Evolutionary conservation across 1,140 invertebrate species (phyloP), one percentile per base, ranked within the genome.

Genomic region (Coenobita brevimanus): DNA sequence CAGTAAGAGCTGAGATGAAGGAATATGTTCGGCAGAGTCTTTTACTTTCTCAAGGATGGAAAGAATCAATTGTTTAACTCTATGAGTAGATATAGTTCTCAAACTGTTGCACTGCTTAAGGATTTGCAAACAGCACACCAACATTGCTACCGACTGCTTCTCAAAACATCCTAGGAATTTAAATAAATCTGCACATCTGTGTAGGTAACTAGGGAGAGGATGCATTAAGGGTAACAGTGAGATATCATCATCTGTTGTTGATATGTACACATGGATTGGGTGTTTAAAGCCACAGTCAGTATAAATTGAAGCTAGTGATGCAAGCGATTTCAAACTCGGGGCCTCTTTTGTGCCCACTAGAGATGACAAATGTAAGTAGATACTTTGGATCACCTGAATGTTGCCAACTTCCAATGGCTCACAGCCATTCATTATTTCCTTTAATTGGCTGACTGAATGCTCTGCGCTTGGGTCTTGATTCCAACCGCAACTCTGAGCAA

Each of bases 201-300:
- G 82, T 50, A 84, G 41, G 17, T 75, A 50, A 21, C 60, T 38
- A 27, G 54, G 82, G 33, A 84, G 50, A n/a, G 36, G 33, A 57
- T 84, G 57, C 41, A 75, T 50, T 67, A 75, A 75, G 15, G 82
- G 82, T 41, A 33, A 41, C 30, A 84, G 57, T 38, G 36, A 6
- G 33, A 84, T 38, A 38, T 75, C 82, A 21, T 27, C 69, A 17
- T 50, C 46, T 50, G 6, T 50, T 50, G 46, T 8, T 17, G 46
- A 50, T 8, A 50, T 50, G 46, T 50, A 50, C 6, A 50, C 46
- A 6, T 50, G 46, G 6, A 43, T 38, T 27, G 82, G 71, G 30
- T 17, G 17, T 17, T 13, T 84, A 69, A 84, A 84, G 21, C 82
- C 82, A 27, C 38, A 13, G 30, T 82, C 79, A n/a, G 79, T 82